Base-by-base conservation (phyloP, 2,113 vertebrate species). In the Lethenteron camtschaticum region DNA sequence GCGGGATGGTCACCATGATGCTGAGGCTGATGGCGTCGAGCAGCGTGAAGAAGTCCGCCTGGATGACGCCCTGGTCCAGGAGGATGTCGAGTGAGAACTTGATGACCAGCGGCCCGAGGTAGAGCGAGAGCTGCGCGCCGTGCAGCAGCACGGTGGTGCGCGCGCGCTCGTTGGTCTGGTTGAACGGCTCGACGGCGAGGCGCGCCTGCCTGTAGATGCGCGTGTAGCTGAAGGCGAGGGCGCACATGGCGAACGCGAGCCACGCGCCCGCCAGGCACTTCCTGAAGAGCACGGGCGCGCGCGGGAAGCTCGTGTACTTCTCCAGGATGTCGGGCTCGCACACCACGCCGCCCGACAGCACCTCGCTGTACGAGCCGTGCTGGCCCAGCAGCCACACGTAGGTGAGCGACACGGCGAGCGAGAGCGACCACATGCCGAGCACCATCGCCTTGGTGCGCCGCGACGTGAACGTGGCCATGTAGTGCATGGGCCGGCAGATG, bases 301-400 rank as follows among this genome's bases (percentile, higher is more conserved):
- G 73, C 1, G 79, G 80, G 70, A 75, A 81, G 1, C 79, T 77
- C 76, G 80, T 69, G 18, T 76, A 73, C 58, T 73, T 69, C 57
- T 80, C 79, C 68, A 81, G 10, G 1, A 71, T 75, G 75, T 81
- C 78, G n/a, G 77, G 78, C 68, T 81, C 77, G 20, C 78, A 80
- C 9, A 81, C 56, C 1, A 81, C 69, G 20, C 79, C 78, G 2
- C 16, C 56, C 2, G 72, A 77, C 58, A 57, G 11, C 2, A 1
- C 20, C 1, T 68, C 63, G 13, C 12, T 10, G 9, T 12, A 5
- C 2, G 57, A 5, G 11, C 12, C n/a, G 11, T 72, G 20, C 1
- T 55, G 57, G 70, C 69, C 41, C 56, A 81, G 63, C 68, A 81
- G 57, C 14, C 56, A 9, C 11, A 75, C 56, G 68, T 56, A 73